Conservation (phyloP, 2,888 invertebrate genomes). For the Fragum sueziense region DNA sequence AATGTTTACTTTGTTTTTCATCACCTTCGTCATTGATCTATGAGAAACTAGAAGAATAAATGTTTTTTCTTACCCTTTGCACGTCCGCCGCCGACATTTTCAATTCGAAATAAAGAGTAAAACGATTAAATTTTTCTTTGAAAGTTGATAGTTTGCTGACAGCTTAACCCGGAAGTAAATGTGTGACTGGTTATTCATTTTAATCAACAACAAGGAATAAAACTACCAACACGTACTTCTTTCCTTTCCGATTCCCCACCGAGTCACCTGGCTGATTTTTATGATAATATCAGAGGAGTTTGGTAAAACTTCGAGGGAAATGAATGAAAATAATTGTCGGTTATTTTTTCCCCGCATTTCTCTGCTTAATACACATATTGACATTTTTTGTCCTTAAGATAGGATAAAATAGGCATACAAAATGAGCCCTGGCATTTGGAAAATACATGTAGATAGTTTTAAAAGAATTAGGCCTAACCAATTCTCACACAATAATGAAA, state of each 20-base stretch:
- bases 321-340: too few relatives aligned
- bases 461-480: too few relatives aligned
- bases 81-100: constrained; percentile 20
- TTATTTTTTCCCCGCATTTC: too few relatives aligned
- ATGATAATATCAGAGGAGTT: too few relatives aligned
- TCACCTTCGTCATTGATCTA: not conserved
- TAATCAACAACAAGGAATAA: not conserved
- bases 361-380: too few relatives aligned
- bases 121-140: not conserved
- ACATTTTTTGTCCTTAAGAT: too few relatives aligned
- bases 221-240: not conserved
- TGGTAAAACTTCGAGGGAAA: too few relatives aligned
- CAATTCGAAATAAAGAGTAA: not conserved
- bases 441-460: too few relatives aligned
- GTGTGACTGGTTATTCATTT: not conserved
- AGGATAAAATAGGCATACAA: too few relatives aligned
- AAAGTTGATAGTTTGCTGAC: not conserved
- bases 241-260: not conserved
- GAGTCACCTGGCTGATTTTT: too few relatives aligned
- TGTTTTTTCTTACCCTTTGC: constrained; percentile 10
- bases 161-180: constrained; percentile 25
- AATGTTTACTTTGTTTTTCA: not conserved
- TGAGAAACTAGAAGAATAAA: not conserved
- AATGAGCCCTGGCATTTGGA: too few relatives aligned
- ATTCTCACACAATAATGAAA: too few relatives aligned